Conservation (phyloP, 1,140 invertebrate genomes). For the Tribolium madens region DNA sequence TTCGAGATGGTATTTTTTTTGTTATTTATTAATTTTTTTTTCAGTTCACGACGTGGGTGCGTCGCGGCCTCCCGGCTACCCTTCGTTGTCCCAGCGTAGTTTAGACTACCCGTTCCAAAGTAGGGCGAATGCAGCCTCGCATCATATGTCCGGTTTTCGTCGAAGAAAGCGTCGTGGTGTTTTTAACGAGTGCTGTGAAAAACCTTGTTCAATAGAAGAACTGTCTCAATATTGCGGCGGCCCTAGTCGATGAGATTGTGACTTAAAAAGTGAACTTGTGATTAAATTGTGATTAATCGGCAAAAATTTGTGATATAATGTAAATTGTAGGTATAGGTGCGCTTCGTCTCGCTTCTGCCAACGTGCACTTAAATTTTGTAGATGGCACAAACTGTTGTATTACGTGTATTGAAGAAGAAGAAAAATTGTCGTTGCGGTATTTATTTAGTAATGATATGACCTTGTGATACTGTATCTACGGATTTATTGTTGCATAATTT, state of each 20-base stretch:
- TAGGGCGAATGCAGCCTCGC: constrained; percentile 50
- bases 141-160: constrained; percentile 52
- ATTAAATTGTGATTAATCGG: constrained; percentile 23
- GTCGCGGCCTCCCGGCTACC: background rate
- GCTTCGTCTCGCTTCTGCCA: constrained; percentile 9
- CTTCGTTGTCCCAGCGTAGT: constrained; percentile 13
- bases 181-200: constrained; percentile 66
- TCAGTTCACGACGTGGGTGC: constrained; percentile 5
- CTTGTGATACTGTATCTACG: constrained; percentile 13
- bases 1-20: too few relatives aligned
- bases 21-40: background rate
- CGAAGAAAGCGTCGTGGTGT: constrained; percentile 62
- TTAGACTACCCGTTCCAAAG: constrained; percentile 48
- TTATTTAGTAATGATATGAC: constrained; percentile 4
- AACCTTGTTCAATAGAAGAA: constrained; percentile 64
- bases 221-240: constrained; percentile 51
- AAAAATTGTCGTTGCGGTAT: constrained; percentile 18
- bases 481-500: constrained; percentile 28
- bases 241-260: background rate
- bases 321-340: background rate
- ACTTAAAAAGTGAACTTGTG: constrained; percentile 31
- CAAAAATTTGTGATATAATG: constrained; percentile 30
- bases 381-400: constrained; percentile 6
- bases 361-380: constrained; percentile 24
- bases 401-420: background rate